phyloP scores from a whole-genome alignment of 2,888 invertebrate species.

The Caenorhabditis sinica region DNA sequence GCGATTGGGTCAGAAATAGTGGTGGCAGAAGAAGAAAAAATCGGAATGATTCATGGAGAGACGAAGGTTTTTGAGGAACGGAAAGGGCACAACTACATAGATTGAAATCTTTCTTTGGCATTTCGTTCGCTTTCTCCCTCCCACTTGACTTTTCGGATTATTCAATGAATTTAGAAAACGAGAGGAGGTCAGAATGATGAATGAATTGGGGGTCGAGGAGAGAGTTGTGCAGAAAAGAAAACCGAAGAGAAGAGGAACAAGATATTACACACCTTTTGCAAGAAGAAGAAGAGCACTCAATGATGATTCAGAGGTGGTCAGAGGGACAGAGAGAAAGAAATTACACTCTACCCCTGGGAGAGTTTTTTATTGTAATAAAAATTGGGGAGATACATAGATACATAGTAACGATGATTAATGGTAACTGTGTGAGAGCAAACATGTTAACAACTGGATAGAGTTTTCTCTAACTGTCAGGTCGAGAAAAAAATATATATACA shows the following conservation, averaged over 20 bases:
- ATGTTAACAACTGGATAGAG: too few relatives aligned
- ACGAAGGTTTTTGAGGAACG: not conserved
- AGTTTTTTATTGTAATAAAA: slow-evolving; percentile 37
- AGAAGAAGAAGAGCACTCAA: slow-evolving; percentile 15
- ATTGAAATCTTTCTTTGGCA: slow-evolving; percentile 23
- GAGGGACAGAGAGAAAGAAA: slow-evolving; percentile 8
- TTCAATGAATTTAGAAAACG: slow-evolving; percentile 39
- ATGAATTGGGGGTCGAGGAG: slow-evolving; percentile 41
- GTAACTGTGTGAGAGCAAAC: not conserved
- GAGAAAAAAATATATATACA: not conserved
- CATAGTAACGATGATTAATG: slow-evolving; percentile 59
- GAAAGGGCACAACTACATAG: not conserved
- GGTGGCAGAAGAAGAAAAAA: not conserved
- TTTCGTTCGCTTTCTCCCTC: not conserved
- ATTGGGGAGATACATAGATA: not conserved
- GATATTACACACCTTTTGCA: slow-evolving; percentile 47
- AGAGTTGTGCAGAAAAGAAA: not conserved
- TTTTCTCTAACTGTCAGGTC: too few relatives aligned
- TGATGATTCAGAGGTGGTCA: slow-evolving; percentile 55
- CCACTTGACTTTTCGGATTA: not conserved
- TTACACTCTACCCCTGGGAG: slow-evolving; percentile 39
- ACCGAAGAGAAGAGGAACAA: slow-evolving; percentile 14
- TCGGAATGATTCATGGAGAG: slow-evolving; percentile 36
- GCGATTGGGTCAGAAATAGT: too few relatives aligned
- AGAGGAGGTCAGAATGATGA: slow-evolving; percentile 36